These are phyloP conservation scores for Etheostoma spectabile DNA, from an alignment of 2,113 vertebrate genomes.

Conservation along the genomic window DNA sequence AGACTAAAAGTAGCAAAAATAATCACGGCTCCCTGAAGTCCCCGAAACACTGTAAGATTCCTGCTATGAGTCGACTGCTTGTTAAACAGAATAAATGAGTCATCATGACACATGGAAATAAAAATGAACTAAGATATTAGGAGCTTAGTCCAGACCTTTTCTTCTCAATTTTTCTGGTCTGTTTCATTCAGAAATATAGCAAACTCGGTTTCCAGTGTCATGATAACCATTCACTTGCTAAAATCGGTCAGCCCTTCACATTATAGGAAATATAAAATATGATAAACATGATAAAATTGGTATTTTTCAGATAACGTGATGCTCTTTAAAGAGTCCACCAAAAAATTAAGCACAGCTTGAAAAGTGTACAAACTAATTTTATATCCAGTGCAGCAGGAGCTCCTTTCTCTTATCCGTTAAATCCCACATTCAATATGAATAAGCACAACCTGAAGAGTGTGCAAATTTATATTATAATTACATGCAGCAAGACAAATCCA, in stretches of 20 bases:
- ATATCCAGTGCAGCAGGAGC: background rate
- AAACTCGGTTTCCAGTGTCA: background rate
- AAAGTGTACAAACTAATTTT: slow-evolving; percentile 11
- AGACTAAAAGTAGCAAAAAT: slow-evolving; percentile 19
- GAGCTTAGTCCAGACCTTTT: background rate
- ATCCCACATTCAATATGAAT: slow-evolving; percentile 37
- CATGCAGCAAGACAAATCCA: slow-evolving; percentile 31
- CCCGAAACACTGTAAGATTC: slow-evolving; percentile 6
- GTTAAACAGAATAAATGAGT: background rate
- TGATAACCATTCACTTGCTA: background rate
- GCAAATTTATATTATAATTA: slow-evolving; percentile 49
- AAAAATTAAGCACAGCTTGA: slow-evolving; percentile 2
- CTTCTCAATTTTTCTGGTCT: background rate
- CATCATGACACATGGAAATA: background rate
- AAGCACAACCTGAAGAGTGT: slow-evolving; percentile 24
- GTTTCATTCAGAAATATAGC: background rate
- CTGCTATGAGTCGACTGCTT: background rate
- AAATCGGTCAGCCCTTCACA: background rate
- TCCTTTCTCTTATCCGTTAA: slow-evolving; percentile 6
- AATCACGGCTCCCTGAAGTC: background rate
- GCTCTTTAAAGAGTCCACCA: background rate
- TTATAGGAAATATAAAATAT: slow-evolving; percentile 5
- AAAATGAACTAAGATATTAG: background rate
- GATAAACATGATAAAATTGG: background rate
- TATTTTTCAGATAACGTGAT: background rate